A percentile compares a stretch with the other conserved stretches of the same genome.
Conservation (phyloP, 2,113 vertebrate genomes). For the Hipposideros armiger region DNA sequence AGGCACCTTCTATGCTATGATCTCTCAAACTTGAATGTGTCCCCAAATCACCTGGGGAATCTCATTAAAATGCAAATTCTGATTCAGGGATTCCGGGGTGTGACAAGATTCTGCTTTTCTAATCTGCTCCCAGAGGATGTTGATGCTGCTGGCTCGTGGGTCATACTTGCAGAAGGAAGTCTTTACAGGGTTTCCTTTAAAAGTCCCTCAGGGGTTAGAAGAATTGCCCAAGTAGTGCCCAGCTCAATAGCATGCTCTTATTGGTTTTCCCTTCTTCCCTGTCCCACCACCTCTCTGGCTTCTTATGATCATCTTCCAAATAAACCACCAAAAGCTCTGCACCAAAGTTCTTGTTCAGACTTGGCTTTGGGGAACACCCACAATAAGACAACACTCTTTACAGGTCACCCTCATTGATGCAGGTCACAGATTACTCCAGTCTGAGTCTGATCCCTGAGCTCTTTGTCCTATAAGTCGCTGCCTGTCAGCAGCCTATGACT, state of each 20-base stretch:
- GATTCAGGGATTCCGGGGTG: background rate
- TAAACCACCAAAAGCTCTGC: background rate
- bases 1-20: background rate
- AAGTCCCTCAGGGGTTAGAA: background rate
- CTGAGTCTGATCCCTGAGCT: background rate
- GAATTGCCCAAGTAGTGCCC: background rate
- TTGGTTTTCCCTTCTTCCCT: background rate
- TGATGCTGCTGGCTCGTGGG: background rate
- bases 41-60: background rate
- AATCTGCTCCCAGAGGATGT: background rate
- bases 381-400: background rate
- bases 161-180: background rate
- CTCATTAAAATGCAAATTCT: constrained; percentile 47
- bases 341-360: background rate
- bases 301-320: background rate
- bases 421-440: background rate
- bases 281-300: background rate
- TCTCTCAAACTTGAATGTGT: background rate
- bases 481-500: background rate
- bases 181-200: background rate
- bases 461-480: background rate
- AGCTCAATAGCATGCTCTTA: background rate
- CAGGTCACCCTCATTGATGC: background rate
- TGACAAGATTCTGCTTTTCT: background rate
- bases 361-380: background rate